Conservation (phyloP, 1,140 invertebrate species). For the Thaumetopoea pityocampa region DNA sequence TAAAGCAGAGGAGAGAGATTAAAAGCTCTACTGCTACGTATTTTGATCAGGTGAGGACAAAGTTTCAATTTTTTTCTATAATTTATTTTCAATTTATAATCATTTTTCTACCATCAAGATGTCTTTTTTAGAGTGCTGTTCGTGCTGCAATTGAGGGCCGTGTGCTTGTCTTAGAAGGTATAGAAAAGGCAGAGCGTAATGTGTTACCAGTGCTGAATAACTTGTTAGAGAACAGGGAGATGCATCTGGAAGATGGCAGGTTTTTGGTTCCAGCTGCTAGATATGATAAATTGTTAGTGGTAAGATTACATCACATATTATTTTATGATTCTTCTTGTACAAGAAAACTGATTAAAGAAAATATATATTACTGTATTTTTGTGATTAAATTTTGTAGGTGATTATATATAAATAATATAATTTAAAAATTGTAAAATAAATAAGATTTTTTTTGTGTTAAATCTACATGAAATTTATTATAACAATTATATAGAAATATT, state of each 20-base stretch:
- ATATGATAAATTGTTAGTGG: constrained; percentile 94
- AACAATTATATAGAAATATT: no score
- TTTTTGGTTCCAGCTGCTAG: constrained; percentile 91
- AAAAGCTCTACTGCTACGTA: constrained; percentile 90
- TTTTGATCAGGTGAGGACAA: constrained; percentile 88
- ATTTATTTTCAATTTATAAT: background rate
- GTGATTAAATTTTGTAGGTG: no score
- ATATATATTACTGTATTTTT: no score
- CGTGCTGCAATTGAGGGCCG: constrained; percentile 92
- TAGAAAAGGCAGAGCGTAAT: constrained; percentile 98
- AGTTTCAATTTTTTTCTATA: background rate
- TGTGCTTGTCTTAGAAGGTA: constrained; percentile 95
- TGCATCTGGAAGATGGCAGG: constrained; percentile 98
- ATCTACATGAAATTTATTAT: no score
- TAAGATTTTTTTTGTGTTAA: no score
- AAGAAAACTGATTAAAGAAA: no score
- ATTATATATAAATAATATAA: no score
- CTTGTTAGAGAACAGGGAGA: constrained; percentile 97
- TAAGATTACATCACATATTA: no score
- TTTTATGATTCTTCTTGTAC: no score
- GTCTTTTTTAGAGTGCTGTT: constrained; percentile 85
- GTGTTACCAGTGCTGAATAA: constrained; percentile 98
- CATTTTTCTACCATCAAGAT: constrained; percentile 11
- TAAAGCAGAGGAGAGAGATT: constrained; percentile 97
- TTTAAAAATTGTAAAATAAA: no score